These are phyloP conservation scores for Anthopleura xanthogrammica DNA, from an alignment of 92 coral and sea anemone species.

Conservation along the genomic window DNA sequence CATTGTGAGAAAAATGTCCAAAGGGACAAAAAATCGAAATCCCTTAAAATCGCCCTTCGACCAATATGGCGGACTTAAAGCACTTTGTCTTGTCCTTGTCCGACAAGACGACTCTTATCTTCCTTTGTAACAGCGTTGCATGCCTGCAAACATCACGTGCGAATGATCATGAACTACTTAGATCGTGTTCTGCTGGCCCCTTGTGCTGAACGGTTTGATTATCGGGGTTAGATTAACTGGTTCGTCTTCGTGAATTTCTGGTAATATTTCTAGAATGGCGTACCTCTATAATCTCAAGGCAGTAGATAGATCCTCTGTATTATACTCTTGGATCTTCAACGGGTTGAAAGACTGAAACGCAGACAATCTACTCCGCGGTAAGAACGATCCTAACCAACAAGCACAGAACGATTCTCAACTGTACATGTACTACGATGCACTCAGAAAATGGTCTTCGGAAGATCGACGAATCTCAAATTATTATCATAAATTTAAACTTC, in stretches of 20 bases:
- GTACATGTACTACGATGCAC: background rate
- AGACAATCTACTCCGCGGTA: background rate
- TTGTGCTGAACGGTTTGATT: background rate
- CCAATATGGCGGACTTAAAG: conserved; percentile 41
- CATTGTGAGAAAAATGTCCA: background rate
- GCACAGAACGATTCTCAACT: background rate
- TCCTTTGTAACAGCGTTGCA: conserved; percentile 8
- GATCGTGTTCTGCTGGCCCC: background rate
- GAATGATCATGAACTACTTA: background rate
- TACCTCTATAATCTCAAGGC: background rate
- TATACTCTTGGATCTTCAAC: background rate
- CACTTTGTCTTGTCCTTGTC: conserved; percentile 9
- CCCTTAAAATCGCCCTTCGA: conserved; percentile 12
- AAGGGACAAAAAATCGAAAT: background rate
- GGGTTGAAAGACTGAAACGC: background rate
- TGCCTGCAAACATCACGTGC: conserved; percentile 29
- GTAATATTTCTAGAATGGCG: background rate
- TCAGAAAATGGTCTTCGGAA: background rate
- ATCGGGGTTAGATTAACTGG: background rate
- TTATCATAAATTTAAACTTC: background rate
- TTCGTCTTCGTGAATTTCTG: background rate
- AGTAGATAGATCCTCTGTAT: background rate
- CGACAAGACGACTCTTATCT: background rate
- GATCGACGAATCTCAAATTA: background rate
- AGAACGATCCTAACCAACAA: background rate